Evolutionary conservation across 2,888 invertebrate genomes (phyloP), one percentile per base, ranked within the genome.

Genomic region (Corythucha ciliata): DNA sequence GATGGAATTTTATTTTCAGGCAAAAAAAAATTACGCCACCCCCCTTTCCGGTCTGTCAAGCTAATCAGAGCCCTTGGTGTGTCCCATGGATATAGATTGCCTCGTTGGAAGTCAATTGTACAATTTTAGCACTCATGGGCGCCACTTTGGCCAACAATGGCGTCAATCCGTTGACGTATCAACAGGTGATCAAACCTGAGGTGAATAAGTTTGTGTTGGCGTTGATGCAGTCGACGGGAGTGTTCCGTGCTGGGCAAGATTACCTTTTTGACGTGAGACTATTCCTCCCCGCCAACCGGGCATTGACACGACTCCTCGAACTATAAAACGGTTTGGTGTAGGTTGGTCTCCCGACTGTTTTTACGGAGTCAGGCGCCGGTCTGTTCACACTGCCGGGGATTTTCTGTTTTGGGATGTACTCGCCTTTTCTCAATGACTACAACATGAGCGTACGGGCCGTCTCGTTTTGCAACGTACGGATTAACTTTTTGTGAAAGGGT

Each of bases 111-210:
- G 32, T 49, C 14, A 41, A 40, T 12, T 27, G 25, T 4, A 32
- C 29, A 41, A 14, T 22, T n/a, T 48, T 54, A 39, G 48, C 49
- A 18, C 24, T 52, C 14, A 40, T 55, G 8, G 48, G 44, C 6
- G 48, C 49, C 1, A 48, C 52, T 2, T 21, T 55, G 4, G 48
- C 55, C 10, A 55, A 55, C 20, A 46, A 48, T 6, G 55, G 55
- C 12, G 26, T 48, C 6, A 37, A 48, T 10, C 52, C 52, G 4
- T 18, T 48, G 5, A 44, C 48, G 2, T 33, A 22, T 20, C 21
- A 37, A 10, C 20, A 29, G 25, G 27, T 48, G 7, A 14, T 54
- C 33, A 18, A 33, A 16, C 12, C 33, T 3, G 40, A 29, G 14
- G 24, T 34, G 8, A 33, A 32, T 7, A 54, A 45, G 37, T 42